Evolutionary conservation across 2,113 vertebrate species (phyloP), one percentile per base, ranked within the genome.

Genomic region (Caranx melampygus): DNA sequence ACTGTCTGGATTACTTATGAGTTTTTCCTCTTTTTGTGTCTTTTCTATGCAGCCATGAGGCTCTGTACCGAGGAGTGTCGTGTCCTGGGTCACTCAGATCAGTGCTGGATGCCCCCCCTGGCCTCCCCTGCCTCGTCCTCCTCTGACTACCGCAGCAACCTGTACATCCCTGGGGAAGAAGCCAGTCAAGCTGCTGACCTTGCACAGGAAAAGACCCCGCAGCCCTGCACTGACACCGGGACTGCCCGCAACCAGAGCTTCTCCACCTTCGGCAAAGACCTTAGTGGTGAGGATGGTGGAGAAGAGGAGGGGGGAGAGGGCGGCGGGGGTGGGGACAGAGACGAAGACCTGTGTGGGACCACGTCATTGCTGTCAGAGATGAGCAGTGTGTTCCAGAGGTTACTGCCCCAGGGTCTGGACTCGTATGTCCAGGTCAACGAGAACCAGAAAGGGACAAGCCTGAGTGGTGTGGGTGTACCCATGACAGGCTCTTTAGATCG

Each of bases 101-200:
- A 99, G 92, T 99, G 98, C 91, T 99, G 98, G 98, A 99, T 99
- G 98, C 98, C 98, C 0, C 97, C 97, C 0, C 84, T 98, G 85
- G 92, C 96, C 26, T 96, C 96, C 2, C 97, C 96, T 0, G 95
- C 90, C n/a, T 94, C 97, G 0, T 95, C 96, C 11, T 94, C 97
- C 3, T 95, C 97, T 0, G 97, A 99, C 86, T 99, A 99, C 68
- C 93, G 97, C 8, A 99, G 95, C 73, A 99, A 99, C 92, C 95
- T 99, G 92, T 99, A 98, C 93, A 98, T 99, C 70, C 98, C 98
- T 0, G 96, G 97, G 0, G 97, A 99, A 76, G 97, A 99, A 64
- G 95, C 94, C 0, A 95, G 77, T 0, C 96, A 95, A 84, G 72
- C 95, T 0, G 44, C 57, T 0, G 96, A 96, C 0, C 42, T 92